These are phyloP conservation scores for Torymus texanus DNA, from an alignment of 2,888 invertebrate species.

Conservation along the genomic window DNA sequence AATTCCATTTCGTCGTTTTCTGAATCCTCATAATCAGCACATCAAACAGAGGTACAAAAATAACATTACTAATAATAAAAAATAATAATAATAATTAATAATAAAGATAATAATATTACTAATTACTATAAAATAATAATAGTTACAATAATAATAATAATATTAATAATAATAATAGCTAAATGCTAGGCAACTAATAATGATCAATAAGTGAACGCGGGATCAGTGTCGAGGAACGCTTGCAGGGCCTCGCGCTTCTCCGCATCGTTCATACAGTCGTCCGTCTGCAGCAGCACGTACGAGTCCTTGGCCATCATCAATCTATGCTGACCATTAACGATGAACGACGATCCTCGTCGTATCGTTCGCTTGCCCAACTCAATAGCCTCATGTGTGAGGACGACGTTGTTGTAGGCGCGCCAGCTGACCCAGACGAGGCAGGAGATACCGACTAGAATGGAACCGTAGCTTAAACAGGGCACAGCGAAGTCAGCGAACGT, in stretches of 20 bases:
- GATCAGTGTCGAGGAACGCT: constrained; percentile 49
- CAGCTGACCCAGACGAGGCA: constrained; percentile 82
- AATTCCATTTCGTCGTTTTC: neutral
- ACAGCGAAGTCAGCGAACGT: constrained; percentile 85
- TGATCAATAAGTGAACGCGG: constrained; percentile 49
- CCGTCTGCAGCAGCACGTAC: constrained; percentile 76
- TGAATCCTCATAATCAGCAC: neutral
- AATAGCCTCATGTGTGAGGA: constrained; percentile 84
- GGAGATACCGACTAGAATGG: constrained; percentile 82
- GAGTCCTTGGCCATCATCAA: constrained; percentile 78
- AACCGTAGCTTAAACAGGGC: constrained; percentile 83
- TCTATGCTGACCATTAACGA: constrained; percentile 79
- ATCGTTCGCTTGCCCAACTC: constrained; percentile 86
- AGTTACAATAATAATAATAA: neutral
- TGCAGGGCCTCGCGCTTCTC: constrained; percentile 42
- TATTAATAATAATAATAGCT: constrained; percentile 6
- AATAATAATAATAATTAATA: constrained; percentile 21
- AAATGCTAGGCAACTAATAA: neutral
- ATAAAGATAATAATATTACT: constrained; percentile 22
- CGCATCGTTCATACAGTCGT: constrained; percentile 59
- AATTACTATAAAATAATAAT: constrained; percentile 17
- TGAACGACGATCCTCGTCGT: constrained; percentile 80
- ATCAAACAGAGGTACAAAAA: constrained; percentile 34
- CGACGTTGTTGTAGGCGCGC: constrained; percentile 85
- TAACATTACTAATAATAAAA: constrained; percentile 13